A percentile compares a stretch with the other conserved stretches of the same genome.
These are phyloP conservation scores for Hystrix brachyura DNA, from an alignment of 2,113 vertebrate genomes.

Conservation along the genomic window DNA sequence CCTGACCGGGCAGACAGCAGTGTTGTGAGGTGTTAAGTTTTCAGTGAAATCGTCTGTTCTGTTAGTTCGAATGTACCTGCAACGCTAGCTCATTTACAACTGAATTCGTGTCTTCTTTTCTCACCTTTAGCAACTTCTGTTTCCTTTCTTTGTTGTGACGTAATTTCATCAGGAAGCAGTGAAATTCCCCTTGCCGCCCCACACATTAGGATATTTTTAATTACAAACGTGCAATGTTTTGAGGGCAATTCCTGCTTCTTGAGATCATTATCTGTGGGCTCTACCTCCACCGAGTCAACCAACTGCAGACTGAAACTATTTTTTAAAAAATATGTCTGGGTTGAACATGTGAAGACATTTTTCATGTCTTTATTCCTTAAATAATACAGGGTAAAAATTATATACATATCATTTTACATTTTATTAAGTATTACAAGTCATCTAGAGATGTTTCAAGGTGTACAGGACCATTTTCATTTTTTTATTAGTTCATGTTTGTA, in stretches of 20 bases:
- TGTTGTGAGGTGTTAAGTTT: slow-evolving; percentile 83
- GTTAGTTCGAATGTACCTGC: slow-evolving; percentile 71
- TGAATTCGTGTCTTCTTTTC: not conserved
- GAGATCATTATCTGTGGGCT: not conserved
- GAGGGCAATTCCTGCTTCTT: not conserved
- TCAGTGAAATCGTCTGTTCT: slow-evolving; percentile 79
- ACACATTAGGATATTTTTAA: not conserved
- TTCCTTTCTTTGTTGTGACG: slow-evolving; percentile 36
- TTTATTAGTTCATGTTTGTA: not conserved
- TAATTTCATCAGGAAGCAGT: not conserved
- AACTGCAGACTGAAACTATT: not conserved
- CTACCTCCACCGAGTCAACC: not conserved
- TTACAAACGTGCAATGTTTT: not conserved
- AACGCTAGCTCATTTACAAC: slow-evolving; percentile 66
- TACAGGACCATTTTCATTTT: not conserved
- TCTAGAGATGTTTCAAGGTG: not conserved
- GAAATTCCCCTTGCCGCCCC: not conserved
- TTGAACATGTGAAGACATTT: not conserved
- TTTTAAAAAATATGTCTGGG: not conserved
- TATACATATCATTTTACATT: not conserved
- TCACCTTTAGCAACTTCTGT: not conserved
- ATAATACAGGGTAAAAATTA: not conserved
- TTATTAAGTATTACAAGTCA: not conserved
- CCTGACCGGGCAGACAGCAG: slow-evolving; percentile 81
- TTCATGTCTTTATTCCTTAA: not conserved